These are phyloP conservation scores for Drosophila maculinotata DNA, from an alignment of 2,888 invertebrate genomes.

Conservation along the genomic window DNA sequence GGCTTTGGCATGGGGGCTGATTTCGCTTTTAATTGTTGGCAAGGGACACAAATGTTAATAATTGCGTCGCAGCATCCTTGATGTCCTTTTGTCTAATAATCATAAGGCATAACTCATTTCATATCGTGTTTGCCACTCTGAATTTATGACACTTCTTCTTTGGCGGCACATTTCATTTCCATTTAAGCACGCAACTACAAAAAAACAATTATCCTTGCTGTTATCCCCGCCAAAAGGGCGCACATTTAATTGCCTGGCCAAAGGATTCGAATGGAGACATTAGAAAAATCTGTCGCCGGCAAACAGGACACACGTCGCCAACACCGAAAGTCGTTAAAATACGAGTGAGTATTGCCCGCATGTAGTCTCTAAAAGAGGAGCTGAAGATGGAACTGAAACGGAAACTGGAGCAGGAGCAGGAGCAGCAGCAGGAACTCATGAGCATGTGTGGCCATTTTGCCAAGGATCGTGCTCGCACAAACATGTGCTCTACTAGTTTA, in stretches of 20 bases:
- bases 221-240: constrained; percentile 19
- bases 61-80: constrained; percentile 65
- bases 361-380: constrained; percentile 17
- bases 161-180: constrained; percentile 36
- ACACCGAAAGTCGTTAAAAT: constrained; percentile 63
- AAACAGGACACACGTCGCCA: constrained; percentile 65
- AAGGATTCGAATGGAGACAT: constrained; percentile 82
- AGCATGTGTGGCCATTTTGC: constrained; percentile 26
- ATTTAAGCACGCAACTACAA: constrained; percentile 47
- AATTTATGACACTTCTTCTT: constrained; percentile 68
- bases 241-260: constrained; percentile 77
- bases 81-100: constrained; percentile 75
- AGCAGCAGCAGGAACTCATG: constrained; percentile 5
- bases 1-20: constrained; percentile 43
- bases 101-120: constrained; percentile 77
- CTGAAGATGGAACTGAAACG: neutral
- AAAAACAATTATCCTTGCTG: constrained; percentile 69
- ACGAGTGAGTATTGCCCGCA: constrained; percentile 42
- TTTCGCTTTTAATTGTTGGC: constrained; percentile 70
- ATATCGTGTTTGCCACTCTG: constrained; percentile 63
- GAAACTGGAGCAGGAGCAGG: neutral
- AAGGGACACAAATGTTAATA: constrained; percentile 77
- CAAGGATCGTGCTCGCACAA: constrained; percentile 42
- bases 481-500: constrained; percentile 53
- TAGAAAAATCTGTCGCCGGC: constrained; percentile 82